phyloP scores from a whole-genome alignment of 1,140 invertebrate species.

The Drosophila nannoptera region DNA sequence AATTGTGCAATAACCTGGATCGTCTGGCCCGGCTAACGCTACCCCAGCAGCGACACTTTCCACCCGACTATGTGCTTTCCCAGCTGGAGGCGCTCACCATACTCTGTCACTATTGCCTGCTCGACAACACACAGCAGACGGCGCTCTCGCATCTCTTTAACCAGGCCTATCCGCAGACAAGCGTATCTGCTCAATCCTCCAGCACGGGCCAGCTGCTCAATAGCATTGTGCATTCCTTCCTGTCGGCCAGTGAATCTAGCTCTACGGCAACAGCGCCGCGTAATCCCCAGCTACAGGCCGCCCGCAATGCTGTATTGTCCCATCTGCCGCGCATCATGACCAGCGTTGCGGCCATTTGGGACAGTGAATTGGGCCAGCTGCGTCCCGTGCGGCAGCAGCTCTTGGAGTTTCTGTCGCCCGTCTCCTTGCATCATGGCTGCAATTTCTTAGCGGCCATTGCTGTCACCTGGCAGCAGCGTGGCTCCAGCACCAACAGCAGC shows the following conservation, averaged over 20 bases:
- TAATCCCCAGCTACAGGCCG: constrained; percentile 79
- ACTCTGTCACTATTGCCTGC: constrained; percentile 90
- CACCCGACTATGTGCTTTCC: constrained; percentile 89
- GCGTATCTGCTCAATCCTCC: constrained; percentile 80
- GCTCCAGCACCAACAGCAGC: constrained; percentile 46
- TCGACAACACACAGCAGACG: constrained; percentile 85
- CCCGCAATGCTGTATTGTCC: constrained; percentile 86
- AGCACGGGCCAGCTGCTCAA: constrained; percentile 88
- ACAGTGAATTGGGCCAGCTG: constrained; percentile 81
- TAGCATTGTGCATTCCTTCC: constrained; percentile 90
- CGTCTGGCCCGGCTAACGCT: constrained; percentile 77
- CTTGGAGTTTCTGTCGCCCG: constrained; percentile 91
- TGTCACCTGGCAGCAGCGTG: constrained; percentile 92
- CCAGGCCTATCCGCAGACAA: constrained; percentile 81
- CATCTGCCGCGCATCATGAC: constrained; percentile 91
- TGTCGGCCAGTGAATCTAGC: constrained; percentile 79
- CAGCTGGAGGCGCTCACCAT: constrained; percentile 91
- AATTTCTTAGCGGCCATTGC: constrained; percentile 91
- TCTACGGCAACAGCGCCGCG: constrained; percentile 69
- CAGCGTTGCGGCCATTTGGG: constrained; percentile 90
- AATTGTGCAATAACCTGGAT: constrained; percentile 92
- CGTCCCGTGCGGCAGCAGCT: constrained; percentile 86
- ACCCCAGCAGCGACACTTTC: constrained; percentile 77
- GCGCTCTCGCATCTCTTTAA: constrained; percentile 83
- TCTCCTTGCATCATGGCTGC: constrained; percentile 90